Base-by-base conservation (phyloP, 2,797 vertebrate species). In the Brachymystax lenok region DNA sequence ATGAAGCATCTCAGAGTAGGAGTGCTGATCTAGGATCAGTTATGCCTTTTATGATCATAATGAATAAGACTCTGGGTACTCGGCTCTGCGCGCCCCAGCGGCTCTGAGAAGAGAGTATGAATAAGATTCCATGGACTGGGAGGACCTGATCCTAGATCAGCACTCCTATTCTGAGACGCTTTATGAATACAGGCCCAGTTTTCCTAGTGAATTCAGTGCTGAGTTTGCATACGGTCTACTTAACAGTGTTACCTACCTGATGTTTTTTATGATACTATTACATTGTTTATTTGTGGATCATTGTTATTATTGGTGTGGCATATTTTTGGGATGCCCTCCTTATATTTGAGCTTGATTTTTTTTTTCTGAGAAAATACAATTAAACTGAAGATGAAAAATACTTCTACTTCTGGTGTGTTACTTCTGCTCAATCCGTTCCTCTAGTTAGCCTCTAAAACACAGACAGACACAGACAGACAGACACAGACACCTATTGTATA, bases 241-340 rank as follows among this genome's bases (percentile, higher is more conserved):
- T 96, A 96, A 97, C 96, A 98, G 96, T 98, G 96, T 98, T 98
- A 97, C 24, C 59, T 63, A 63, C 93, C 92, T 33, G 93, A 93
- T 92, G 87, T 93, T 96, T 96, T 97, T 93, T 97, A 96, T 96
- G 92, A 96, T 96, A 94, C 24, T 24, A 63, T 94, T 46, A 12
- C 12, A 3, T 46, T 3, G 40, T 96, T 97, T 96, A 96, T 97
- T 97, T 98, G 96, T 98, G 96, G 95, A 96, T 92, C 88, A 81
- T 80, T 88, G 96, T 97, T 95, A 94, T 93, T 91, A 93, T 93
- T 91, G 80, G 82, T 89, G 96, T 97, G 96, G 95, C 96, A 96
- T 96, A 95, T 95, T 92, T 85, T 92, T 89, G 94, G 93, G 79
- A 90, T 81, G 76, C 77, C 87, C 88, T 86, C 83, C 87, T 10